Evolutionary conservation across 2,797 vertebrate genomes (phyloP), one percentile per base, ranked within the genome.

Genomic region (Acanthornis magna): DNA sequence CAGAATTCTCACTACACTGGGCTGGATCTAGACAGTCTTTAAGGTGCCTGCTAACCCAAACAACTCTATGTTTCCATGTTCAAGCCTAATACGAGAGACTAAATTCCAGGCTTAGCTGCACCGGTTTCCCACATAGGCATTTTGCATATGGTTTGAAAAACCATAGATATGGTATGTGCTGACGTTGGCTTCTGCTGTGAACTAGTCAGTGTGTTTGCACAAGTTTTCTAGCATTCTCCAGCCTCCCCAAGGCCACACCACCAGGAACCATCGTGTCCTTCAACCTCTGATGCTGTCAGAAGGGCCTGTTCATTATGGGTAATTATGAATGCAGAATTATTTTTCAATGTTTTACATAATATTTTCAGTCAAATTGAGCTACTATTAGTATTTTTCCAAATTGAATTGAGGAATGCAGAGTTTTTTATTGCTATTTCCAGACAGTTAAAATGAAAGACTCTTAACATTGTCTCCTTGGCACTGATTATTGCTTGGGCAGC

Each of bases 151-250:
- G 8, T 45, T 67, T 91, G 76, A 76, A 92, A 74, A 89, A 27
- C 5, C 21, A 18, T 6, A 22, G 32, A 16, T 11, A 11, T 0
- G 0, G 8, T 54, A 30, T 10, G 22, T 73, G 22, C 29, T 67
- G 40, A 42, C 77, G 21, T 1, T 79, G 38, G 32, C 45, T 79
- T 73, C 42, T 73, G 15, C 32, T 79, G 11, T 45, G 65, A 60
- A 9, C 6, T 30, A 57, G 13, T n/a, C 26, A 22, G n/a, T 40
- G 26, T 66, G 25, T 57, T 42, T 77, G 21, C 16, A 48, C 9
- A 45, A 61, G 13, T 72, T n/a, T n/a, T 40, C 18, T 20, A 16
- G 61, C 19, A 5, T 71, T 88, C 25, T 85, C 12, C 26, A 81
- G 12, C 27, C 25, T 73, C 53, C 20, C 4, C 8, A 43, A 32